Evolutionary conservation across 2,797 vertebrate species (phyloP).

Genomic region (Argyrosomus regius): DNA sequence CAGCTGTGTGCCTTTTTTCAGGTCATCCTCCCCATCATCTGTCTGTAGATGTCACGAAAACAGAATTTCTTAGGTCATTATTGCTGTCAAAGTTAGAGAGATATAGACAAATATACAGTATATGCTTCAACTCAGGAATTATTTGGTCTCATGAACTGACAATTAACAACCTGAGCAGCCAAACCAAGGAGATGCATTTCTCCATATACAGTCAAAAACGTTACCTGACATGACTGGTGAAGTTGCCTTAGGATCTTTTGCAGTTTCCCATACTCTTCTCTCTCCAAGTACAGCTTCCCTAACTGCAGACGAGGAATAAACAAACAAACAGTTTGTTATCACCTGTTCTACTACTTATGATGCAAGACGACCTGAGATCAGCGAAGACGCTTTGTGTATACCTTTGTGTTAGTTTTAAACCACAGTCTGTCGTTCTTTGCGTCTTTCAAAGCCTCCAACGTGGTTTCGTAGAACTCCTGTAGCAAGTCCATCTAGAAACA

Average conservation of each 20-base stretch:
- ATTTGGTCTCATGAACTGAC: not conserved
- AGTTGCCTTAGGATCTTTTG: constrained; percentile 98
- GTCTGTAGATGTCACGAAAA: constrained; percentile 83
- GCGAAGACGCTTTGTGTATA: constrained; percentile 77
- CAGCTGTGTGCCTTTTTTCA: constrained; percentile 98
- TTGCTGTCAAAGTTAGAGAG: not conserved
- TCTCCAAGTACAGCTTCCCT: constrained; percentile 98
- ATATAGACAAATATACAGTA: too few species aligned
- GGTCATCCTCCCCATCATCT: constrained; percentile 98
- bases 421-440: constrained; percentile 98
- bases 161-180: not conserved
- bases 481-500: constrained; percentile 96
- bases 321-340: not conserved
- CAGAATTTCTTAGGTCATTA: not conserved
- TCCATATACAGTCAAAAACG: not conserved
- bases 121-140: too few species aligned
- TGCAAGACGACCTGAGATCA: not conserved
- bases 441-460: constrained; percentile 97
- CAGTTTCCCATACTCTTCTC: constrained; percentile 98
- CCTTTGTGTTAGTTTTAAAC: constrained; percentile 99
- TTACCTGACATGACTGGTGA: constrained; percentile 99
- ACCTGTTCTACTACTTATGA: not conserved
- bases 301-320: constrained; percentile 83
- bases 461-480: constrained; percentile 99
- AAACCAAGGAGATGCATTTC: not conserved